A percentile compares a stretch with the other conserved stretches of the same genome.
Conservation (phyloP, 2,113 vertebrate species). For the Callorhinus ursinus region DNA sequence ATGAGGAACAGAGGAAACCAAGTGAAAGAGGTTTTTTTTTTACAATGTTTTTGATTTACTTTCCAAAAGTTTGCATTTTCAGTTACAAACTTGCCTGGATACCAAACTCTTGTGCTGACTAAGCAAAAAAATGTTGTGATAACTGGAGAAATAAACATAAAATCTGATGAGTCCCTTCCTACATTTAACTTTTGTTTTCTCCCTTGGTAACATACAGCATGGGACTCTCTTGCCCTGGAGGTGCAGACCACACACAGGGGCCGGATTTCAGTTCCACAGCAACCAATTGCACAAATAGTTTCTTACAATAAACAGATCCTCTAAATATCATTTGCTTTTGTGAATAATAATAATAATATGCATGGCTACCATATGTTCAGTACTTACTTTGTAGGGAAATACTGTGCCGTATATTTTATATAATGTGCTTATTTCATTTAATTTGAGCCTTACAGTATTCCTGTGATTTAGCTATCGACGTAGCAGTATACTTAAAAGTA, state of each 20-base stretch:
- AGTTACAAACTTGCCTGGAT: not conserved
- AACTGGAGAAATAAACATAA: constrained; percentile 32
- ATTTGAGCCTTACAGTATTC: not conserved
- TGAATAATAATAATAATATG: not conserved
- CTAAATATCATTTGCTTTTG: not conserved
- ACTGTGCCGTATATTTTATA: not conserved
- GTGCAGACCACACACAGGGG: not conserved
- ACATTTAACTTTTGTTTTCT: not conserved
- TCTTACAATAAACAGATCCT: not conserved
- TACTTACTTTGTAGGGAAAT: not conserved
- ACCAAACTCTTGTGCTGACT: not conserved
- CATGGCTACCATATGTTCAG: not conserved
- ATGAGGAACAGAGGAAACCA: not conserved
- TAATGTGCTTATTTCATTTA: not conserved
- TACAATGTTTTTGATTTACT: not conserved
- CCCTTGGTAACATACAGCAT: not conserved
- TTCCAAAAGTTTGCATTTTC: not conserved
- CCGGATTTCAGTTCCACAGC: not conserved
- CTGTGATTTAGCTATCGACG: not conserved
- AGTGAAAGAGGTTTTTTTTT: not conserved
- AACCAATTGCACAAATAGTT: not conserved
- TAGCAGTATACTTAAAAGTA: not conserved
- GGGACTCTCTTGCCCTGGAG: not conserved
- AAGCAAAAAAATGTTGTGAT: not conserved
- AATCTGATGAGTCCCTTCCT: not conserved